Percentiles rank a stretch among this genome's conserved stretches.
phyloP scores from a whole-genome alignment of 2,113 vertebrate species.

The Vireo altiloquus region DNA sequence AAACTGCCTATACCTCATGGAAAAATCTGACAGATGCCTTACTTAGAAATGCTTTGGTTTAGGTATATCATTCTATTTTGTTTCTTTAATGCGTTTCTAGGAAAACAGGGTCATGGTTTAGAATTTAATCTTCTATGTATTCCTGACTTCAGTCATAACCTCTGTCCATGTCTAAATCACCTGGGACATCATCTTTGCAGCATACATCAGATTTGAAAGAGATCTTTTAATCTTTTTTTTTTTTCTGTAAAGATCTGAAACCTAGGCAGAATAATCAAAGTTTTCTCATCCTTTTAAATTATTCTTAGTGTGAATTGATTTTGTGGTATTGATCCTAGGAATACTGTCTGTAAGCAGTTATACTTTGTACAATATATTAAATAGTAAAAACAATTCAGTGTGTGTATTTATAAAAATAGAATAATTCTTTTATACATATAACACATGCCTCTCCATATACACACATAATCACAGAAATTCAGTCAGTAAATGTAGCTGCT shows the following conservation, averaged over 20 bases:
- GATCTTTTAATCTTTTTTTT: not conserved
- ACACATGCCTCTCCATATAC: not conserved
- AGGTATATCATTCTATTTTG: slow-evolving; percentile 7
- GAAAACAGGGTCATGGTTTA: slow-evolving; percentile 18
- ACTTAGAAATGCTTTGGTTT: slow-evolving; percentile 9
- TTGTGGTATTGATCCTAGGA: slow-evolving; percentile 6
- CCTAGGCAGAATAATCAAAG: slow-evolving; percentile 15
- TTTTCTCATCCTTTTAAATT: slow-evolving; percentile 22
- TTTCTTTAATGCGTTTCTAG: not conserved
- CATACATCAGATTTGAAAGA: not conserved
- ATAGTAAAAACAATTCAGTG: not conserved
- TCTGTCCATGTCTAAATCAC: not conserved
- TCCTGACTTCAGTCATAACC: slow-evolving; percentile 39
- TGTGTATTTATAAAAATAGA: not conserved
- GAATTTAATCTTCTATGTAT: slow-evolving; percentile 29
- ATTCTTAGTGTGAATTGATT: slow-evolving; percentile 21
- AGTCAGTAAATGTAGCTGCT: not conserved
- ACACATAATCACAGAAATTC: not conserved
- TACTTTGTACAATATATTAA: not conserved
- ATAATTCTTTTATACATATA: not conserved
- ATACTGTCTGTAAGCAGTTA: not conserved
- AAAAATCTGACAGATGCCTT: slow-evolving; percentile 12
- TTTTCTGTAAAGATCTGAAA: not conserved
- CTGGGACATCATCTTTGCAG: not conserved
- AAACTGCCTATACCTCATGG: not conserved